Conservation (phyloP, 92 coral and sea anemone genomes). For the Paramuricea clavata region DNA sequence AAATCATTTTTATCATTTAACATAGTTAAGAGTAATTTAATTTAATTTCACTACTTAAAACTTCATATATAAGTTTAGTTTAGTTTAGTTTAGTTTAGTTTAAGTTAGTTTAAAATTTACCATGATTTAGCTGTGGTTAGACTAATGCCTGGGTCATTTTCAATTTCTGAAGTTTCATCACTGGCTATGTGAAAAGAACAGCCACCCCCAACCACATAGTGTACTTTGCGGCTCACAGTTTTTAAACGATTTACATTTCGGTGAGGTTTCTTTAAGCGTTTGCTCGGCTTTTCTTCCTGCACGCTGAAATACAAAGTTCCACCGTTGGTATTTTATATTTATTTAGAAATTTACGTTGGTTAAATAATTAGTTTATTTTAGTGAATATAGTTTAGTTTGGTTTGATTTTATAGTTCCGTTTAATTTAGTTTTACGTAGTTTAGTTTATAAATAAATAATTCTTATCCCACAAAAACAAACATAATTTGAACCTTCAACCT, state of each 20-base stretch:
- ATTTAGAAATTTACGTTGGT: not conserved
- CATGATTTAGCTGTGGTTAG: conserved; percentile 54
- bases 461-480: too few relatives aligned
- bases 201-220: conserved; percentile 81
- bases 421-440: not conserved
- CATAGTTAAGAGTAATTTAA: too few relatives aligned
- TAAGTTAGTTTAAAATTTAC: conserved; percentile 3
- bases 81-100: not conserved
- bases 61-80: not conserved
- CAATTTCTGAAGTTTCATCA: conserved; percentile 3
- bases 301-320: not conserved
- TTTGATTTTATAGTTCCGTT: too few relatives aligned
- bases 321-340: not conserved
- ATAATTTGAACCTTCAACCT: too few relatives aligned
- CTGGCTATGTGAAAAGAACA: conserved; percentile 80
- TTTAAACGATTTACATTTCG: conserved; percentile 32
- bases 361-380: too few relatives aligned
- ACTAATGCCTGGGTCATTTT: conserved; percentile 42
- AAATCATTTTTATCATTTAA: too few relatives aligned
- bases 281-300: conserved; percentile 27
- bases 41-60: not conserved
- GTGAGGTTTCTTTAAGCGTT: conserved; percentile 15
- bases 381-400: too few relatives aligned
- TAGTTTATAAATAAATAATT: not conserved
- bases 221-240: conserved; percentile 81